Conservation (phyloP, 2,888 invertebrate species). For the Carcina quercana region DNA sequence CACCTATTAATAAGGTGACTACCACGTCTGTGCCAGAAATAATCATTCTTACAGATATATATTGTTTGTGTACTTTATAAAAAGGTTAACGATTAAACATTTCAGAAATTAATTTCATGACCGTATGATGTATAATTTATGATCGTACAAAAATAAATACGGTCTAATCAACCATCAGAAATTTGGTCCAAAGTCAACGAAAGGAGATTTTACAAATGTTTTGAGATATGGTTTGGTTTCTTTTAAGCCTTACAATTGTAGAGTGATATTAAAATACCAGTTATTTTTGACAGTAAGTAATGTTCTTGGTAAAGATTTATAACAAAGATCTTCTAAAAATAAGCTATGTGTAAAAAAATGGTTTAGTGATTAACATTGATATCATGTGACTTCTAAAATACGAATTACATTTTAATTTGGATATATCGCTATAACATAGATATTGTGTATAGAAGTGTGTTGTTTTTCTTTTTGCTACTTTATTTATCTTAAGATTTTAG, state of each 20-base stretch:
- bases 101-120: constrained; percentile 23
- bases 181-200: constrained; percentile 48
- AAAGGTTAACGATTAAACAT: constrained; percentile 39
- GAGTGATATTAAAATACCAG: constrained; percentile 30
- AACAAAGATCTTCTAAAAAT: constrained; percentile 71
- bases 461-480: background rate
- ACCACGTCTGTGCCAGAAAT: too few species aligned
- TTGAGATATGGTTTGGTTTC: constrained; percentile 41
- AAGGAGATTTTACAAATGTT: constrained; percentile 19
- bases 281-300: constrained; percentile 10
- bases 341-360: constrained; percentile 51
- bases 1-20: too few species aligned
- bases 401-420: background rate
- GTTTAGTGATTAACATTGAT: background rate
- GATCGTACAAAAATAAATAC: constrained; percentile 35
- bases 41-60: too few species aligned
- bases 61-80: too few species aligned
- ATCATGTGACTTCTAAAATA: background rate
- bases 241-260: constrained; percentile 50
- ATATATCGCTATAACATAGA: background rate
- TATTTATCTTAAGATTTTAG: background rate
- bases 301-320: constrained; percentile 44
- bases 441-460: background rate
- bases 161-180: constrained; percentile 31
- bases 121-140: constrained; percentile 13